Percentiles rank a stretch among this genome's conserved stretches.
These are phyloP conservation scores for Drosophila prolongata DNA, from an alignment of 2,888 invertebrate genomes.

Conservation along the genomic window DNA sequence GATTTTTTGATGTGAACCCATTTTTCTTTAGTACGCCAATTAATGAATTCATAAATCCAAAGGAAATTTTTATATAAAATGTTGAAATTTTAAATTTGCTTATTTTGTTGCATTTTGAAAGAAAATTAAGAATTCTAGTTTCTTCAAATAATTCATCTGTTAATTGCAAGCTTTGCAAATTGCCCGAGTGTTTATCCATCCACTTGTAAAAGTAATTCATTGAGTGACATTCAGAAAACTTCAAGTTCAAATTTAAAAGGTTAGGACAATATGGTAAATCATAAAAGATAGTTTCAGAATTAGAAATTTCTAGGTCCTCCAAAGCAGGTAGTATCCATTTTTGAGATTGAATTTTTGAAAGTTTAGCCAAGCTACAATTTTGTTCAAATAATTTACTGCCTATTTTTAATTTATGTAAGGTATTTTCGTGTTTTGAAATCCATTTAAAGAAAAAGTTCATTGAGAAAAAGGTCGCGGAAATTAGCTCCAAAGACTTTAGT, in stretches of 20 bases:
- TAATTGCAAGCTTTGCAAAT: not conserved
- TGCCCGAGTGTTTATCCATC: not conserved
- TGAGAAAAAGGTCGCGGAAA: not conserved
- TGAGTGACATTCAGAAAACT: not conserved
- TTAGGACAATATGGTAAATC: conserved; percentile 2
- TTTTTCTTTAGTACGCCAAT: not conserved
- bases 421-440: not conserved
- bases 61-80: not conserved
- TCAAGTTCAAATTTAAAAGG: not conserved
- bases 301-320: not conserved
- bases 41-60: not conserved
- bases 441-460: conserved; percentile 1
- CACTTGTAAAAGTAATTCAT: not conserved
- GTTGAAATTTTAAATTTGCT: not conserved
- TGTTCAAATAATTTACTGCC: not conserved
- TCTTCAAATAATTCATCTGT: not conserved
- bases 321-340: not conserved
- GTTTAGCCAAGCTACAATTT: not conserved
- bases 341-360: not conserved
- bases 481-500: not conserved
- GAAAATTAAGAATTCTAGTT: not conserved
- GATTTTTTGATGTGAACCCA: not conserved
- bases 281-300: not conserved
- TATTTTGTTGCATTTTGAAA: not conserved
- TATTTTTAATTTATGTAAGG: not conserved